Evolutionary conservation across 2,113 vertebrate species (phyloP).

Genomic region (Phalacrocorax aristotelis): DNA sequence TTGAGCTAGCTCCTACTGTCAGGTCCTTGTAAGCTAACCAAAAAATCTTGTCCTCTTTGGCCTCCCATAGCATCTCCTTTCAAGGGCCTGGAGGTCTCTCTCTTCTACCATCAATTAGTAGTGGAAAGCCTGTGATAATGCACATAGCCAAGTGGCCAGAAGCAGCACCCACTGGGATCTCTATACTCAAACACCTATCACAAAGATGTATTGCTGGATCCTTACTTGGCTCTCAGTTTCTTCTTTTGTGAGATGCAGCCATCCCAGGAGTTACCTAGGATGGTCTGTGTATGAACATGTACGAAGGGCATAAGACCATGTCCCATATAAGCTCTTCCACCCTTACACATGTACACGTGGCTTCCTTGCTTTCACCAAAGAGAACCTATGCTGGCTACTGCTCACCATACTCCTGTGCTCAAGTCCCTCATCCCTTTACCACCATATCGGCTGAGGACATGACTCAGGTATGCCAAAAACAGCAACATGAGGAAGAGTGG

Average conservation of each 20-base stretch:
- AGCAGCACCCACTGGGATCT: neutral
- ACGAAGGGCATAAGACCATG: neutral
- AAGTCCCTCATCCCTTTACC: neutral
- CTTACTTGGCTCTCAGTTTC: neutral
- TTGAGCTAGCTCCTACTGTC: neutral
- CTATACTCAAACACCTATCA: neutral
- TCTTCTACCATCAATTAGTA: neutral
- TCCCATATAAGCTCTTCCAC: neutral
- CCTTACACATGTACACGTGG: rapidly evolving
- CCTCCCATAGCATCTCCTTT: neutral
- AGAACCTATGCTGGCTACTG: neutral
- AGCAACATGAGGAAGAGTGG: neutral
- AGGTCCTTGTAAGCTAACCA: neutral
- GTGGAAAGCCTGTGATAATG: neutral
- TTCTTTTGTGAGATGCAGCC: neutral
- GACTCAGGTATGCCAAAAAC: neutral
- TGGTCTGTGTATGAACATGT: neutral
- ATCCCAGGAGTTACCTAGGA: neutral
- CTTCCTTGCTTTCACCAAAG: neutral
- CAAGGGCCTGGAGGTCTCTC: neutral
- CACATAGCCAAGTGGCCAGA: neutral
- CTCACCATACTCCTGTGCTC: neutral
- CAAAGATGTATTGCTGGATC: neutral
- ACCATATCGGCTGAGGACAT: neutral
- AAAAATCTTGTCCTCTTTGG: neutral